phyloP scores from a whole-genome alignment of 1,140 invertebrate genomes.

The Lucilia sericata region DNA sequence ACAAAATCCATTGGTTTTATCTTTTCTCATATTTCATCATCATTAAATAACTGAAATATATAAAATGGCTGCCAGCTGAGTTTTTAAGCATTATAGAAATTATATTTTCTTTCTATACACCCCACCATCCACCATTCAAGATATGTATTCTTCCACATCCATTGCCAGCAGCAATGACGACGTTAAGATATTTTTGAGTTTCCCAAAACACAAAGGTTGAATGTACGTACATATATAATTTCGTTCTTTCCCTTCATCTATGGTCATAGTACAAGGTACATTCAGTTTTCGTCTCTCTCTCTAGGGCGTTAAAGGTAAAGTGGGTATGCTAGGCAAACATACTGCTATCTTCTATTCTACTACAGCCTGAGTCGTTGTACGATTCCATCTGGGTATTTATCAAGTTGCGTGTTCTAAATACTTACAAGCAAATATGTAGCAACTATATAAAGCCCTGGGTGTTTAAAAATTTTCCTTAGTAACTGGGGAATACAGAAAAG shows the following conservation, averaged over 20 bases:
- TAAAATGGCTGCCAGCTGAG: constrained; percentile 15
- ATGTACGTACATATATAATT: neutral
- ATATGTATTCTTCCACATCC: neutral
- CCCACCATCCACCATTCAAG: neutral
- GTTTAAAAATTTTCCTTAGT: neutral
- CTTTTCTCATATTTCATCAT: neutral
- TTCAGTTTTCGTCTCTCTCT: neutral
- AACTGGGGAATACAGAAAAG: constrained; percentile 3
- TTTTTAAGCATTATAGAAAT: too few species aligned
- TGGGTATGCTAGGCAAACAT: neutral
- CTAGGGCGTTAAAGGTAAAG: neutral
- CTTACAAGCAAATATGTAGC: neutral
- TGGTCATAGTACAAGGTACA: neutral
- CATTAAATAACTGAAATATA: neutral
- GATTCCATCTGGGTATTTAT: constrained; percentile 1
- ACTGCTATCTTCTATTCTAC: neutral
- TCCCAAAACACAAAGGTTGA: constrained; percentile 7
- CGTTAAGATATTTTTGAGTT: neutral
- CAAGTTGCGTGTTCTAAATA: neutral
- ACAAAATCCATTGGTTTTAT: neutral
- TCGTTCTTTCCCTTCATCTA: neutral
- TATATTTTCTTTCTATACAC: neutral
- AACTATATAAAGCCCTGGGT: constrained; percentile 12
- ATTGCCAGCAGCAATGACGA: neutral
- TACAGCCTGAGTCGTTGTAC: neutral